These are phyloP conservation scores for Phanerotoma sp. DNA, from an alignment of 2,888 invertebrate genomes.

Conservation along the genomic window DNA sequence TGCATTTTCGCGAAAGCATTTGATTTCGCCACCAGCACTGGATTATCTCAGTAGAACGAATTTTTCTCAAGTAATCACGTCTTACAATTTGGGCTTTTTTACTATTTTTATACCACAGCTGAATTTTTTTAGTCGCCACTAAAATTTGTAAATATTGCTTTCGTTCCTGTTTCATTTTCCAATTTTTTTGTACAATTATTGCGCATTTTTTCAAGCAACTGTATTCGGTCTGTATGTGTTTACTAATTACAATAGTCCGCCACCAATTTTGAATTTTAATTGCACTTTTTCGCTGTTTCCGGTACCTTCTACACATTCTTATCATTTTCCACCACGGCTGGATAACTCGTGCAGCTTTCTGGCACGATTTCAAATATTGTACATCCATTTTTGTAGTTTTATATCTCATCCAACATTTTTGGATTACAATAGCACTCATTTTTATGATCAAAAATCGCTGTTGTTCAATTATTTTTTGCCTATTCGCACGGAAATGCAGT, in stretches of 20 bases:
- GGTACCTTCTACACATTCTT: constrained; percentile 27
- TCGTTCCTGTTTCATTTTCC: constrained; percentile 55
- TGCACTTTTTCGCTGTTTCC: constrained; percentile 24
- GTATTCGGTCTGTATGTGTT: constrained; percentile 20
- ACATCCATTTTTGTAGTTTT: constrained; percentile 36
- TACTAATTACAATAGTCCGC: constrained; percentile 27
- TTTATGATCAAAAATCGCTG: constrained; percentile 47
- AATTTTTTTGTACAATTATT: constrained; percentile 48
- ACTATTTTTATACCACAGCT: constrained; percentile 57
- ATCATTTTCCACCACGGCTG: constrained; percentile 43
- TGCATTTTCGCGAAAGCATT: constrained; percentile 12
- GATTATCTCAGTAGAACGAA: constrained; percentile 27
- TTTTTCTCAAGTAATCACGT: constrained; percentile 22
- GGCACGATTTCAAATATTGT: constrained; percentile 12
- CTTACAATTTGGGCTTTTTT: constrained; percentile 25
- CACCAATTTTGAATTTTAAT: constrained; percentile 39
- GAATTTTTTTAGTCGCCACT: constrained; percentile 59
- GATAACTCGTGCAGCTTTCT: constrained; percentile 35
- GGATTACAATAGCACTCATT: constrained; percentile 55
- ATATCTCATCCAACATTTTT: constrained; percentile 53
- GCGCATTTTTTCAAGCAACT: constrained; percentile 29
- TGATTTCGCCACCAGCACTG: constrained; percentile 48
- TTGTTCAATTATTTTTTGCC: constrained; percentile 49
- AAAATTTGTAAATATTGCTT: constrained; percentile 44
- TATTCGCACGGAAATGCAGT: no score